Evolutionary conservation across 2,797 vertebrate species (phyloP), one percentile per base, ranked within the genome.

Genomic region (Balearica regulorum): DNA sequence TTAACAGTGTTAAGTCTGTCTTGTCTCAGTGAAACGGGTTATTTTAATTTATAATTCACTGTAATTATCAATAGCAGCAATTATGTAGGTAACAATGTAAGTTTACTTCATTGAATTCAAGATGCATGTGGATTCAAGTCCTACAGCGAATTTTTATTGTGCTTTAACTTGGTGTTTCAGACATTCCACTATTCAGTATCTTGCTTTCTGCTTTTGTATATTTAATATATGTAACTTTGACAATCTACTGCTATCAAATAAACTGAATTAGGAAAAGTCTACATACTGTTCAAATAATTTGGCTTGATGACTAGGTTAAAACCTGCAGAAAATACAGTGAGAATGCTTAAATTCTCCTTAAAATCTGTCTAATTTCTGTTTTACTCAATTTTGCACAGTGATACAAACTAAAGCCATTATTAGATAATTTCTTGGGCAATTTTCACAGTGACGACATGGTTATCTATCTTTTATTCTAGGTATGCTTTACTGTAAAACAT

Each of bases 31-130:
- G 62, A 83, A 87, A 83, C 2, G 5, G n/a, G 26, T 78, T 96
- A 62, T 62, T 85, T 87, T 90, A 77, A 46, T 91, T 89, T 94
- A 41, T 80, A 57, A 88, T 73, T 78, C 71, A 62, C 44, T 86
- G 26, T 29, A 64, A 11, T 76, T 86, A 46, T 79, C 41, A 89
- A 21, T 83, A 79, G 54, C 33, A 79, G 51, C 68, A 87, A 65
- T 95, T 87, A 82, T 14, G 11, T 51, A 93, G 37, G 22, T 90
- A 80, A 77, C 6, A 80, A 65, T 84, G 55, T 46, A 53, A 43
- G 44, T 69, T 94, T 80, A 80, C 29, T 75, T 79, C 37, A 71
- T 85, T 87, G 91, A 93, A 92, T 93, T 91, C 19, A 91, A 93
- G 95, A 87, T 90, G 25, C 1, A 5, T 44, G 25, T 55, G 20